These are phyloP conservation scores for Chamaetylas fuelleborni DNA, from an alignment of 2,113 vertebrate species.

Conservation along the genomic window DNA sequence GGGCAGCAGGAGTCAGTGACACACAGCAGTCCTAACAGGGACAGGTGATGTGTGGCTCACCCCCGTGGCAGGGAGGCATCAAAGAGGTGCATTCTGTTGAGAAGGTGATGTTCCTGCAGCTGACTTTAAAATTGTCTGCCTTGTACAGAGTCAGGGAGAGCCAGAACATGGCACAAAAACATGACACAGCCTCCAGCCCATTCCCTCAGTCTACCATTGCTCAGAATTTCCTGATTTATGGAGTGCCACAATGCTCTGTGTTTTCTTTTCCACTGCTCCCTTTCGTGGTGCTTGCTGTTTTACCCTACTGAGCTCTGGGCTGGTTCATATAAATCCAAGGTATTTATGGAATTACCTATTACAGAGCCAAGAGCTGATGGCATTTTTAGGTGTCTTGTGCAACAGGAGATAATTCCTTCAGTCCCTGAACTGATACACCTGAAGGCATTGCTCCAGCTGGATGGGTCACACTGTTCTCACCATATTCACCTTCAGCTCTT, in stretches of 20 bases:
- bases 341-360: neutral
- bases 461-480: neutral
- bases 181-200: neutral
- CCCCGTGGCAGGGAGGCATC: neutral
- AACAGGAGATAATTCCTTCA: neutral
- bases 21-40: neutral
- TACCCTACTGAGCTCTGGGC: neutral
- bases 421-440: neutral
- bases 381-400: neutral
- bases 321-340: neutral
- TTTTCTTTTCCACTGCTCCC: neutral
- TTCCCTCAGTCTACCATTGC: neutral
- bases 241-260: neutral
- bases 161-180: neutral
- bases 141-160: neutral
- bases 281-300: neutral
- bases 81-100: neutral
- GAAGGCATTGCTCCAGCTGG: neutral
- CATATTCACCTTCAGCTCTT: neutral
- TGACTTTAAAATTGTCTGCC: neutral
- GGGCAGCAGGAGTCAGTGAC: neutral
- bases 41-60: neutral
- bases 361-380: neutral
- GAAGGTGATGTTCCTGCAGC: neutral
- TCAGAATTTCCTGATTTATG: neutral